These are phyloP conservation scores for Thalassophryne amazonica DNA, from an alignment of 2,797 vertebrate genomes.

Conservation along the genomic window DNA sequence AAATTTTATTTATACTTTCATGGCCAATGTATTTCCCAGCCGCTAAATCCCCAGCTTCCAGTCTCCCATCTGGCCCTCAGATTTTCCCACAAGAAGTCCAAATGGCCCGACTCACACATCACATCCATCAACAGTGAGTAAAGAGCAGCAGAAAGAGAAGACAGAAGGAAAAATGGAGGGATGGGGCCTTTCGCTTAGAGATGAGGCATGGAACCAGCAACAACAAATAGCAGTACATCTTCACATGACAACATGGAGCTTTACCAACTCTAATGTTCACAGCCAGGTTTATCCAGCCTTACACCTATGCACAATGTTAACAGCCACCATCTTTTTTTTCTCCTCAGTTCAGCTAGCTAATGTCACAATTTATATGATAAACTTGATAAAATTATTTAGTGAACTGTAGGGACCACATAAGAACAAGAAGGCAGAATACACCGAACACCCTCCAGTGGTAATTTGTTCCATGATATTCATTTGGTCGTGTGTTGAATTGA, in stretches of 20 bases:
- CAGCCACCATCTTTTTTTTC: slow-evolving; percentile 4
- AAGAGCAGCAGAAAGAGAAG: slow-evolving; percentile 1
- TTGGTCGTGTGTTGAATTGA: too few species aligned
- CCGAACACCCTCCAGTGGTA: too few species aligned
- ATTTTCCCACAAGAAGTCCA: slow-evolving; percentile 63
- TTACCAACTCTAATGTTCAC: slow-evolving; percentile 11
- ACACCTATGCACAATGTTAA: slow-evolving; percentile 23
- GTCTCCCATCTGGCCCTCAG: slow-evolving; percentile 68
- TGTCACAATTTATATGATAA: too few species aligned
- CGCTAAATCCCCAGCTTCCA: slow-evolving; percentile 47
- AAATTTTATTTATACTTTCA: slow-evolving; percentile 49
- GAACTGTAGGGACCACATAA: too few species aligned
- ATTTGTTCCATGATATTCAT: too few species aligned
- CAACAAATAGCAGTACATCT: slow-evolving; percentile 25
- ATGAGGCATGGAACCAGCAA: neutral
- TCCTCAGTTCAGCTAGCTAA: too few species aligned
- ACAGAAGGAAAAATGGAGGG: slow-evolving; percentile 1
- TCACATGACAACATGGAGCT: slow-evolving; percentile 29
- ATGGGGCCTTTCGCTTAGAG: neutral
- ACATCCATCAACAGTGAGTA: slow-evolving; percentile 33
- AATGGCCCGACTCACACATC: slow-evolving; percentile 38
- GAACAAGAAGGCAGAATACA: too few species aligned
- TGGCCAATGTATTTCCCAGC: slow-evolving; percentile 59
- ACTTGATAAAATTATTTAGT: too few species aligned
- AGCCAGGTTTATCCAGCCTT: neutral